These are phyloP conservation scores for Coecobrya sp. DNA, from an alignment of 2,888 invertebrate species.

Conservation along the genomic window DNA sequence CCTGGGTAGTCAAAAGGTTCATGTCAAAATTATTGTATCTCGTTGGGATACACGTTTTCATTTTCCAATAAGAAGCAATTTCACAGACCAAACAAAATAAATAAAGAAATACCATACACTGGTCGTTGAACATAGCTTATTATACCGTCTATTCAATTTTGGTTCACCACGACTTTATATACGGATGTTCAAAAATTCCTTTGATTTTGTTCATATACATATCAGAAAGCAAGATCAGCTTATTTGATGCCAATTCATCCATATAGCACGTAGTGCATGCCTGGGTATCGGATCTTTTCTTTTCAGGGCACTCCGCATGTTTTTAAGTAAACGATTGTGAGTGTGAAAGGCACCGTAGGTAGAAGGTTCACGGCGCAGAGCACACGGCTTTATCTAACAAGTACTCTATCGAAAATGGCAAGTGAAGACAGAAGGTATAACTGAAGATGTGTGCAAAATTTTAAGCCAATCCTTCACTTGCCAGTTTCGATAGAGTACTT, in stretches of 20 bases:
- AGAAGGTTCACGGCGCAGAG: neutral
- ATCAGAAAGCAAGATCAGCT: conserved; percentile 25
- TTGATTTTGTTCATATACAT: neutral
- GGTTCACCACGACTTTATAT: neutral
- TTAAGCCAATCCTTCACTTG: no score
- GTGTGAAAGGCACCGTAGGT: neutral
- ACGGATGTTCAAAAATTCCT: neutral
- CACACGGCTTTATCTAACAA: neutral
- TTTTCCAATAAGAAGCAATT: neutral
- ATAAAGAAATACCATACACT: conserved; percentile 9
- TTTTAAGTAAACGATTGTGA: neutral
- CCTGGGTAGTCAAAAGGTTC: conserved; percentile 17
- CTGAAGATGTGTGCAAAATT: no score
- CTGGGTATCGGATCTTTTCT: neutral
- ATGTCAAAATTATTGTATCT: conserved; percentile 19
- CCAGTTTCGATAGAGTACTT: no score
- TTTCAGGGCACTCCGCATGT: neutral
- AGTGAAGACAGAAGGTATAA: no score
- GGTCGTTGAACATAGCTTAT: neutral
- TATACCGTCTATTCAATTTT: neutral
- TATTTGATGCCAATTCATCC: neutral
- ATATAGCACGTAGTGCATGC: neutral
- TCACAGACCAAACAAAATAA: conserved; percentile 23
- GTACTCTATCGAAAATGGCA: no score
- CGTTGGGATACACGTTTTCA: neutral